phyloP scores from a whole-genome alignment of 2,113 vertebrate genomes.

The Rallus limicola region DNA sequence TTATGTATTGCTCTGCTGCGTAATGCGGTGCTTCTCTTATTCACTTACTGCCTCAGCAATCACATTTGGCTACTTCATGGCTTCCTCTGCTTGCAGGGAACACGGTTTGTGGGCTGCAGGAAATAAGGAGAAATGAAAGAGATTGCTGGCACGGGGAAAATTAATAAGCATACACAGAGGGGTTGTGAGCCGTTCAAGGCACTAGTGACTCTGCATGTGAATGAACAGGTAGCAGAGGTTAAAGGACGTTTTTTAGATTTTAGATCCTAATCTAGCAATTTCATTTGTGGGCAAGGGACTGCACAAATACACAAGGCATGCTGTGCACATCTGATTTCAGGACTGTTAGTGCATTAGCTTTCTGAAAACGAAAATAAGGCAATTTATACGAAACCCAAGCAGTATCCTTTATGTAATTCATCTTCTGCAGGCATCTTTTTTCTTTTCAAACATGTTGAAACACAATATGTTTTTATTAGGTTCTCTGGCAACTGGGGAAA shows the following conservation, averaged over 20 bases:
- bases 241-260: background rate
- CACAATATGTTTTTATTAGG: conserved; percentile 37
- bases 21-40: background rate
- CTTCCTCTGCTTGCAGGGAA: background rate
- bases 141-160: background rate
- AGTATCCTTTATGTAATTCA: background rate
- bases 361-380: conserved; percentile 38
- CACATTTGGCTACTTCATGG: background rate
- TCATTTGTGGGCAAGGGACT: background rate
- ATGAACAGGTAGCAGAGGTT: background rate
- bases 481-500: background rate
- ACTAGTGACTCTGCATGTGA: background rate
- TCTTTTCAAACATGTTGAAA: conserved; percentile 19
- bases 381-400: background rate
- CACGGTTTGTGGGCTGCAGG: background rate
- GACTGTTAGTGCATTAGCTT: background rate
- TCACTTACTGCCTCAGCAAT: background rate
- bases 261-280: background rate
- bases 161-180: background rate
- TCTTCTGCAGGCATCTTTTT: conserved; percentile 12
- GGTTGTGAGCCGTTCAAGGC: background rate
- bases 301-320: background rate
- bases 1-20: background rate
- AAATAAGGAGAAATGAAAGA: conserved; percentile 4
- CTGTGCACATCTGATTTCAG: background rate